Evolutionary conservation across 2,888 invertebrate genomes (phyloP), one percentile per base, ranked within the genome.

Genomic region (Amorpha juglandis): DNA sequence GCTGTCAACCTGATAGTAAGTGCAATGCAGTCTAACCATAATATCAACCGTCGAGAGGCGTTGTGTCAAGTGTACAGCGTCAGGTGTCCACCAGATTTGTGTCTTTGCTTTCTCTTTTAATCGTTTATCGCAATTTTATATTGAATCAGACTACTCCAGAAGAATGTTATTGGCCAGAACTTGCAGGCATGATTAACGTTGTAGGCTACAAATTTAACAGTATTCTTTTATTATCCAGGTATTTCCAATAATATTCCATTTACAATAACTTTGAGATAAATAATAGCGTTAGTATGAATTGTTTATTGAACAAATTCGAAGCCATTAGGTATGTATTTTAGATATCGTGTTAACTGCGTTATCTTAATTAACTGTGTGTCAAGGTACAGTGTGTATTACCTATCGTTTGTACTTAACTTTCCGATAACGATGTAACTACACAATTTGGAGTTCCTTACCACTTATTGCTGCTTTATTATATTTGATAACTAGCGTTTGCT

Each of bases 41-140:
- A n/a, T n/a, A n/a, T n/a, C n/a, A n/a, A n/a, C n/a, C n/a, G n/a
- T n/a, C n/a, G n/a, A n/a, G n/a, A n/a, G n/a, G n/a, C n/a, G n/a
- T n/a, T n/a, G n/a, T n/a, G n/a, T n/a, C n/a, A n/a, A n/a, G n/a
- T n/a, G n/a, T n/a, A n/a, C n/a, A n/a, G n/a, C n/a, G n/a, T n/a
- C n/a, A n/a, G n/a, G n/a, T n/a, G n/a, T n/a, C n/a, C n/a, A n/a
- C n/a, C n/a, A n/a, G n/a, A n/a, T n/a, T n/a, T n/a, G n/a, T n/a
- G n/a, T n/a, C n/a, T n/a, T n/a, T n/a, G n/a, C n/a, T n/a, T n/a
- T n/a, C n/a, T n/a, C n/a, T n/a, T n/a, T n/a, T n/a, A n/a, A n/a
- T n/a, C n/a, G n/a, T n/a, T n/a, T n/a, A n/a, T n/a, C 85, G 89
- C 82, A 82, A 85, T 84, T 88, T 90, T 90, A 87, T 89, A 86